Conservation (phyloP, 2,888 invertebrate genomes). For the Cenopis cana region DNA sequence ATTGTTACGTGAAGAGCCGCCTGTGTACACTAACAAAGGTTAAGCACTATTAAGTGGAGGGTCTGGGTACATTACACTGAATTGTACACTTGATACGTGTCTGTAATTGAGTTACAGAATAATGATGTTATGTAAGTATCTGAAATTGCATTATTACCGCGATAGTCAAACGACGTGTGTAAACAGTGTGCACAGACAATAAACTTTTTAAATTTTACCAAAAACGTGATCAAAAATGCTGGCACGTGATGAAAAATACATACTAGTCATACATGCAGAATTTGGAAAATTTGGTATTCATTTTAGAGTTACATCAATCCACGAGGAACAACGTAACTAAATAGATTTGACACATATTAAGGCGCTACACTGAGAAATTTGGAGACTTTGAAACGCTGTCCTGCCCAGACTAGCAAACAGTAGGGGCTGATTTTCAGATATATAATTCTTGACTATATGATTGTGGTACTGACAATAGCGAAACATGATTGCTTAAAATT, state of each 20-base stretch:
- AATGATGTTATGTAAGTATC: slow-evolving; percentile 22
- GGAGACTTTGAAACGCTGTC: no score
- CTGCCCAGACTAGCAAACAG: no score
- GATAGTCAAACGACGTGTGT: neutral
- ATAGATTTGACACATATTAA: no score
- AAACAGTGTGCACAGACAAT: neutral
- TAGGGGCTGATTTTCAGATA: no score
- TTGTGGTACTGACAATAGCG: no score
- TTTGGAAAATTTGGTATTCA: no score
- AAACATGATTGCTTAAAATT: no score
- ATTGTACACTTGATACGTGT: slow-evolving; percentile 48
- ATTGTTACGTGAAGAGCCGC: slow-evolving; percentile 66
- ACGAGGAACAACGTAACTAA: no score
- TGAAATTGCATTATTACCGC: slow-evolving; percentile 15
- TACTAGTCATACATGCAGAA: no score
- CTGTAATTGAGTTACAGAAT: slow-evolving; percentile 36
- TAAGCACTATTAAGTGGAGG: slow-evolving; percentile 64
- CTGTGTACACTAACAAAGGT: slow-evolving; percentile 63
- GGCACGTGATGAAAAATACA: neutral
- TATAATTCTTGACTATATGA: no score
- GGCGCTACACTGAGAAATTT: no score
- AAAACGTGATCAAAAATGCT: neutral
- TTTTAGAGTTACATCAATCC: no score
- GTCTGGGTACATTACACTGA: slow-evolving; percentile 50
- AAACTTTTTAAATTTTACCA: neutral